Evolutionary conservation across 37 sponge, comb jelly and placozoan genomes (phyloP).

Genomic region (Halichondria panicea): DNA sequence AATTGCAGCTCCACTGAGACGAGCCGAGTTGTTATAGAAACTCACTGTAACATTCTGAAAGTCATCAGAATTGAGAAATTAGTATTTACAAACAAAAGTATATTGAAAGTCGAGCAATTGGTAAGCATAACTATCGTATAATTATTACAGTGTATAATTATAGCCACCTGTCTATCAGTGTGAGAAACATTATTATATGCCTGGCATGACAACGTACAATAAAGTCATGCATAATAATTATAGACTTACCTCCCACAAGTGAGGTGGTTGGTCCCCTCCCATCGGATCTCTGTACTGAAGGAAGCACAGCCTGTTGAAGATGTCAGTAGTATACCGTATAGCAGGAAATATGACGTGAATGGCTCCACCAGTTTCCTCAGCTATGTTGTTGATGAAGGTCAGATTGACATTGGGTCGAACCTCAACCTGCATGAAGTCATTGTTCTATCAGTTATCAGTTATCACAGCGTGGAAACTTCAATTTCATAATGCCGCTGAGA

Average conservation of each 20-base stretch:
- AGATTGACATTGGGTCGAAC: conserved; percentile 36
- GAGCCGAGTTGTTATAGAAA: conserved; percentile 67
- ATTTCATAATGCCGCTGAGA: no score
- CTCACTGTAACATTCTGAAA: conserved; percentile 51
- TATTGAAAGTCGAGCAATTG: neutral
- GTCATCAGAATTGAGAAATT: neutral
- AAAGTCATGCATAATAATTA: neutral
- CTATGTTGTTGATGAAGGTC: conserved; percentile 54
- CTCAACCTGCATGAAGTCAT: conserved; percentile 40
- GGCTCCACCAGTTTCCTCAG: conserved; percentile 62
- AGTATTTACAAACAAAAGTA: neutral
- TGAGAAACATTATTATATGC: neutral
- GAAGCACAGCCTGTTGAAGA: conserved; percentile 80
- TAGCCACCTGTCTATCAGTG: neutral
- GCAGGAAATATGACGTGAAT: conserved; percentile 78
- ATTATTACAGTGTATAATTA: neutral
- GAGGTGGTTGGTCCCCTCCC: conserved; percentile 56
- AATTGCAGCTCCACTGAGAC: conserved; percentile 79
- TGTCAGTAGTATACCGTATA: conserved; percentile 65
- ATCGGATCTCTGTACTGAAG: conserved; percentile 56
- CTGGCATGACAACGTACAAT: neutral
- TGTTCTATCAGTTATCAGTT: no score
- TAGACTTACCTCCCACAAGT: conserved; percentile 52
- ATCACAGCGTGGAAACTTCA: no score
- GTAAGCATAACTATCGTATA: neutral